Evolutionary conservation across 2,797 vertebrate species (phyloP), one percentile per base, ranked within the genome.

Genomic region (Semotilus atromaculatus): DNA sequence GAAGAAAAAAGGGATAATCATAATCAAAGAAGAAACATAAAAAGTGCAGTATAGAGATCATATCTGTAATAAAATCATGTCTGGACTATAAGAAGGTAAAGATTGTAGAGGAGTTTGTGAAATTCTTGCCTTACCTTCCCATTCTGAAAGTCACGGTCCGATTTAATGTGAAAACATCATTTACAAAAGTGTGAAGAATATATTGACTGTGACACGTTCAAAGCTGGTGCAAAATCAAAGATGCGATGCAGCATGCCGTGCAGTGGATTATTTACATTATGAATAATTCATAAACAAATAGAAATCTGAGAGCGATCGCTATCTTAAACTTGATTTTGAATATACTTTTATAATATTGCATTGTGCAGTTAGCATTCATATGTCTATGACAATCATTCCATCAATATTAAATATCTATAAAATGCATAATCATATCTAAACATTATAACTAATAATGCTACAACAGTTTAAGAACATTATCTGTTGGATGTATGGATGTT

Each of bases 51-150:
- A 83, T 89, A 89, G 91, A 92, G 86, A 78, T 92, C 89, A 89
- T 84, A 89, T 84, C 89, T 89, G 83, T 84, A 87, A 76, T 55
- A 40, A 74, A 86, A 88, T 90, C 87, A 89, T 90, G 89, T 93
- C 89, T 94, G 91, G 86, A 85, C 91, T 92, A 88, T 85, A 67
- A 89, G 85, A 93, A 91, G 92, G 91, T 93, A 94, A 90, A 94
- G 89, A 90, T 81, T 92, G 92, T 90, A 93, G 91, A 95, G 93
- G 91, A 94, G 91, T 89, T 93, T 90, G 91, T 93, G 92, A 94
- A 95, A 94, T 91, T 93, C 93, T 94, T 93, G 93, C 94, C 95
- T 96, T 96, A 96, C 95, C 95, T 96, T 96, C 91, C 95, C 95
- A 82, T 96, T 96, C 95, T 96, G 95, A 93, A 92, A 94, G 94